A percentile compares a stretch with the other conserved stretches of the same genome.
phyloP scores from a whole-genome alignment of 2,797 vertebrate genomes.

The Coluber constrictor region DNA sequence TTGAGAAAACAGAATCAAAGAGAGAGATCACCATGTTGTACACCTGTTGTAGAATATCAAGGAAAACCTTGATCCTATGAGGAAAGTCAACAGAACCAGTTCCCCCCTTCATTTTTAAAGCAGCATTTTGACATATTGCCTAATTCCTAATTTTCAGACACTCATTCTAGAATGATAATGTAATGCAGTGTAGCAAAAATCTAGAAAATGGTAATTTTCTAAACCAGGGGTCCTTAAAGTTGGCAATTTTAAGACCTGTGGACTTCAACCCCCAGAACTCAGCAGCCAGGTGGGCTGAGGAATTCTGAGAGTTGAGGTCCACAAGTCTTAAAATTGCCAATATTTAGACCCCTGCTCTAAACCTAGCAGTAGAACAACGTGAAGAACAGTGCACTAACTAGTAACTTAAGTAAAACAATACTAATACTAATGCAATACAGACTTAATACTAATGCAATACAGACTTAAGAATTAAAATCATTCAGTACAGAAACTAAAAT shows the following conservation, averaged over 20 bases:
- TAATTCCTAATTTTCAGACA: background rate
- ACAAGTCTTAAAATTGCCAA: background rate
- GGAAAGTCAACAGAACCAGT: background rate
- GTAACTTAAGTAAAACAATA: background rate
- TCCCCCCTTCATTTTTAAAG: background rate
- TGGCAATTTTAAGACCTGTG: background rate
- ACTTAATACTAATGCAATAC: background rate
- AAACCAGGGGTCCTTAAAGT: background rate
- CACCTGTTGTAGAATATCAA: background rate
- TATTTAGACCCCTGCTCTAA: background rate
- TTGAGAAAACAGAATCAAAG: background rate
- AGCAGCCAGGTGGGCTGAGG: background rate
- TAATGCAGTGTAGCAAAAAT: background rate
- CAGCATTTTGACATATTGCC: background rate
- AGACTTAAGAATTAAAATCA: background rate
- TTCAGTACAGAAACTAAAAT: background rate
- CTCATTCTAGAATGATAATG: background rate
- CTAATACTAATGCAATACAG: background rate
- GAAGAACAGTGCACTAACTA: background rate
- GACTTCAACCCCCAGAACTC: background rate
- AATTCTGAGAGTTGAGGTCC: background rate
- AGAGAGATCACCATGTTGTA: background rate
- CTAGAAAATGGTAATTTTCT: background rate
- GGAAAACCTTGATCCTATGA: background rate
- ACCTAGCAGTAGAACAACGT: background rate